Conservation (phyloP, 1,140 invertebrate genomes). For the Cotesia glomerata region DNA sequence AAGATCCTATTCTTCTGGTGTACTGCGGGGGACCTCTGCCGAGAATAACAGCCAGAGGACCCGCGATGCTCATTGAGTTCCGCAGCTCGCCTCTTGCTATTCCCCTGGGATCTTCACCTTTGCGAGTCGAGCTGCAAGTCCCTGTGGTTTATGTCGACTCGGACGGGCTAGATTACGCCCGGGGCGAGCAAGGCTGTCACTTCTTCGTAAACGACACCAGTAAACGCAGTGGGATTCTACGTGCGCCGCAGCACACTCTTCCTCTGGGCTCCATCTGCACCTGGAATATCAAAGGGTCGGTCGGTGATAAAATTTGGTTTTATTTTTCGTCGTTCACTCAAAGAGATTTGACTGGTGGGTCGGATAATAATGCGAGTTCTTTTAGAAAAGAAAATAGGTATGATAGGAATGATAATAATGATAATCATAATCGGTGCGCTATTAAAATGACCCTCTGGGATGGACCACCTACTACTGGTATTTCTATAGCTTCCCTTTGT, state of each 20-base stretch:
- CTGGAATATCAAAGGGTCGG: constrained; percentile 80
- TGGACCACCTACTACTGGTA: constrained; percentile 50
- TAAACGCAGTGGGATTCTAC: constrained; percentile 68
- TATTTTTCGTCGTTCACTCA: constrained; percentile 85
- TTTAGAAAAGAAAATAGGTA: constrained; percentile 46
- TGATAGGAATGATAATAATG: constrained; percentile 30
- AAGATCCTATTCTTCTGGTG: constrained; percentile 81
- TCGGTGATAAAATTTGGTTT: constrained; percentile 83
- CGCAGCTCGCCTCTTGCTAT: constrained; percentile 79
- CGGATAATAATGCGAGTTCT: constrained; percentile 46
- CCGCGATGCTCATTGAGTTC: constrained; percentile 85
- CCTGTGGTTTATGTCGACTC: constrained; percentile 87
- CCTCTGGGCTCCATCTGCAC: constrained; percentile 85
- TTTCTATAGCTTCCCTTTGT: constrained; percentile 72
- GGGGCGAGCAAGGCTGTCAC: constrained; percentile 63
- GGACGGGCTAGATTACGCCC: constrained; percentile 74
- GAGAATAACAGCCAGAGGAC: constrained; percentile 71
- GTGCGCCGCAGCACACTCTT: constrained; percentile 82
- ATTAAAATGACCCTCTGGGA: constrained; percentile 57
- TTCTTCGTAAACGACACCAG: constrained; percentile 62
- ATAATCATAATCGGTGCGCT: constrained; percentile 35
- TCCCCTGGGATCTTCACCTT: constrained; percentile 70
- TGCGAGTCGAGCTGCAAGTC: constrained; percentile 82
- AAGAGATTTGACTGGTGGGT: constrained; percentile 68
- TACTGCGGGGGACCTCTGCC: constrained; percentile 87